Evolutionary conservation across 1,140 invertebrate genomes (phyloP), one percentile per base, ranked within the genome.

Genomic region (Heterodera schachtii): DNA sequence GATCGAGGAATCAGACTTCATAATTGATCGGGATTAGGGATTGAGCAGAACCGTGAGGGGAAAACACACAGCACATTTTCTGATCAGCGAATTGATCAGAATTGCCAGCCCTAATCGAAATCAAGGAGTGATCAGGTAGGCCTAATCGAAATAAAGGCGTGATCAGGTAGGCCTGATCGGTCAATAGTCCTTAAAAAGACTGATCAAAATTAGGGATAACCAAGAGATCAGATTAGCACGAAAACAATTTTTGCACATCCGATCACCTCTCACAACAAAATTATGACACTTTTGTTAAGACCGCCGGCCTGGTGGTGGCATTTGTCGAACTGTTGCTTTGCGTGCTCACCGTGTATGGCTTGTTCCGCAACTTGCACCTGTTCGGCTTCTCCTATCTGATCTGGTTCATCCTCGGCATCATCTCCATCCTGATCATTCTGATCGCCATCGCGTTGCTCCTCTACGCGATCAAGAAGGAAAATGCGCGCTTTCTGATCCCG

Each of bases 401-500:
- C 73, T 89, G 88, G 88, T 89, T 90, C 64, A 79, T 89, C 64
- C 81, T 89, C 87, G 87, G 87, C 44, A 80, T 89, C 47, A 84
- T 89, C 78, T 87, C 84, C 44, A 82, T 90, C 16, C 49, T 90
- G 9, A 84, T 89, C 74, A 89, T 90, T 46, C 73, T 90, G 3
- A 82, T 89, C n/a, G 87, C 89, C 21, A 89, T 89, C 74, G 73
- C 81, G 31, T 66, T 89, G 4, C 57, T 89, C 2, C 75, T 89
- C 60, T 90, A 89, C 71, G 88, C 89, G 7, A 89, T 89, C 76
- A 84, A 90, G 44, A 83, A 84, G 76, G 89, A 89, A 69, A 89
- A 88, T 31, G 52, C 88, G 16, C 82, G 89, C n/a, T 87, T 84
- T 74, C 78, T 89, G 16, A 82, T 89, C 49, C 88, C 88, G 11